Evolutionary conservation across 2,888 invertebrate genomes (phyloP).

Genomic region (Ophion ventricosus): DNA sequence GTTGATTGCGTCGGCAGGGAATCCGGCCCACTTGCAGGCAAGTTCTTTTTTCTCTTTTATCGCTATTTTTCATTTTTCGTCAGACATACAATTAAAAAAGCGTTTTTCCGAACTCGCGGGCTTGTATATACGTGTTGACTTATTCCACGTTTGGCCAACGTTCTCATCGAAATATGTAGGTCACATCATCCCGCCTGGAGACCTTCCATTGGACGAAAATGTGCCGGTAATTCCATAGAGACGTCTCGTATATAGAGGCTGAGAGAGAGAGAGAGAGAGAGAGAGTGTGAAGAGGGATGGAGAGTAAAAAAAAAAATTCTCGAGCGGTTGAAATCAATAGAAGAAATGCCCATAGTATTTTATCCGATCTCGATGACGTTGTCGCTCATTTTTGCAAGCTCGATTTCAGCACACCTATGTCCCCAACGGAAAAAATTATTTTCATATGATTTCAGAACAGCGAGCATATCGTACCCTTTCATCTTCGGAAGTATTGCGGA

Average conservation of each 20-base stretch:
- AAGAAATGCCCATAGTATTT: slow-evolving; percentile 24
- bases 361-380: slow-evolving; percentile 25
- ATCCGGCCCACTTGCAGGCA: neutral
- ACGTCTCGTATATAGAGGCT: slow-evolving; percentile 14
- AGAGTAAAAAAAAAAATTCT: slow-evolving; percentile 16
- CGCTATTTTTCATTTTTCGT: neutral
- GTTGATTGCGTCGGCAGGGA: neutral
- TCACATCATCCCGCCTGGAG: slow-evolving; percentile 40
- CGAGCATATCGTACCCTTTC: slow-evolving; percentile 30
- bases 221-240: slow-evolving; percentile 57
- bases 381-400: slow-evolving; percentile 20
- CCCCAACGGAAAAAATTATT: slow-evolving; percentile 5
- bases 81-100: slow-evolving; percentile 7
- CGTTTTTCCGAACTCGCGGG: neutral
- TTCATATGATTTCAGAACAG: neutral
- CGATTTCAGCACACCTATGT: slow-evolving; percentile 25
- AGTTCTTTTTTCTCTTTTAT: neutral
- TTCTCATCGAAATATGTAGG: slow-evolving; percentile 52
- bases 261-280: slow-evolving; percentile 8
- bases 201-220: slow-evolving; percentile 53
- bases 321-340: slow-evolving; percentile 34
- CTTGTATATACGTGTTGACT: neutral
- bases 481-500: neutral
- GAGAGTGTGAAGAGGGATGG: slow-evolving; percentile 9
- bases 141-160: neutral